phyloP scores from a whole-genome alignment of 2,888 invertebrate species.

The Parnassius glacialis region DNA sequence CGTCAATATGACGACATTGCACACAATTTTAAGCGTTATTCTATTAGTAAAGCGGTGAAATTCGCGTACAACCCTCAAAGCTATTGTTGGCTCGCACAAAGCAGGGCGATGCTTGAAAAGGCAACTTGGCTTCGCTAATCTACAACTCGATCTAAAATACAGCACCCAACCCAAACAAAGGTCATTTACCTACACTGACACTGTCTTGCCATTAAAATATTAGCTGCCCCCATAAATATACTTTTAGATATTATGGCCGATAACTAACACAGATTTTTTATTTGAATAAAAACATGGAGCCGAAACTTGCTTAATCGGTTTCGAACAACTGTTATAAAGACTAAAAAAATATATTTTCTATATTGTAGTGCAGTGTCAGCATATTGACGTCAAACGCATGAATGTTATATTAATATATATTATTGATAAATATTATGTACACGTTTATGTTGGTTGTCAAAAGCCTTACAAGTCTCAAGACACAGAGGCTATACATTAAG shows the following conservation, averaged over 20 bases:
- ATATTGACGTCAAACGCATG: conserved; percentile 22
- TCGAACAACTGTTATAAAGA: neutral
- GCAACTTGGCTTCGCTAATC: conserved; percentile 11
- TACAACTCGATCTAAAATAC: conserved; percentile 16
- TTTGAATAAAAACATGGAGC: neutral
- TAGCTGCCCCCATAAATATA: too few species aligned
- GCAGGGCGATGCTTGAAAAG: conserved; percentile 1
- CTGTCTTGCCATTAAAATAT: conserved; percentile 1
- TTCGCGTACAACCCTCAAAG: conserved; percentile 3
- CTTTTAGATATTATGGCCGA: too few species aligned
- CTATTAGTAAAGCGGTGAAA: neutral
- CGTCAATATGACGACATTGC: conserved; percentile 56
- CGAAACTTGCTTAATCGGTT: neutral
- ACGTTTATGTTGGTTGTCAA: conserved; percentile 22
- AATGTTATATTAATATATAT: conserved; percentile 20
- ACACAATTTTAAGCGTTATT: conserved; percentile 5
- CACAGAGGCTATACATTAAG: neutral
- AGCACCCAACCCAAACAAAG: conserved; percentile 6
- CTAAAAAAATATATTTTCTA: neutral
- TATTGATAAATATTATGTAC: conserved; percentile 16
- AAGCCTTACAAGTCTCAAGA: conserved; percentile 21
- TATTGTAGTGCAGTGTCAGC: conserved; percentile 14
- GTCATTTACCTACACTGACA: conserved; percentile 4
- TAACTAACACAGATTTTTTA: too few species aligned
- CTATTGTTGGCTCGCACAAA: conserved; percentile 3